Evolutionary conservation across 1,140 invertebrate species (phyloP), one percentile per base, ranked within the genome.

Genomic region (Aradophagus sp.): DNA sequence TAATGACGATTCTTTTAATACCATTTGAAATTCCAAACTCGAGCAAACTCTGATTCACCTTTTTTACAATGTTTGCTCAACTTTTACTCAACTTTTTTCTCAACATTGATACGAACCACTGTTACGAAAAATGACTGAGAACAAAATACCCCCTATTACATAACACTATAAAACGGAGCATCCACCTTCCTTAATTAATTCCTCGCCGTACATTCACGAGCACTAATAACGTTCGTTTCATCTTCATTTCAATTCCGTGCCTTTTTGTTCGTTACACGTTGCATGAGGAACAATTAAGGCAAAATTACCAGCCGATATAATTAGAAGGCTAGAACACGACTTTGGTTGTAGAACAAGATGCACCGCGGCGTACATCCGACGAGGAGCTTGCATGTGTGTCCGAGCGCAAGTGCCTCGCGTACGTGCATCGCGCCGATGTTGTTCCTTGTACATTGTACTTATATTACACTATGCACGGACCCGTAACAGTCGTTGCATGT

Each of bases 291-390:
- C 52, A 59, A 68, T 59, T 53, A 59, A 68, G 27, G 26, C 23
- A 58, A 52, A 66, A 67, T 67, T 38, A 26, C 39, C 52, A 36
- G 53, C 23, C 29, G 31, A 62, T 67, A 63, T 71, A 70, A 71
- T 71, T 74, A 68, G 56, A 19, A 55, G 52, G 47, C 29, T 59
- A 50, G 35, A 55, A 69, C 65, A 69, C 38, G 50, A 56, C 29
- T 69, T 61, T 56, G 50, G 56, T 55, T 61, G 65, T 56, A 69
- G 20, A 50, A 69, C 73, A 56, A 53, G 68, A 41, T 55, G 44
- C 55, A n/a, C 32, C 41, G 41, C 38, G 48, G 38, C 13, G 41
- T 55, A 45, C 31, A 52, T 42, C 11, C 29, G 29, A 14, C 19
- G 19, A 42, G 42, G 36, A 45, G 73, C 29, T 58, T 47, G 34